These are phyloP conservation scores for Eupeodes latifasciatus DNA, from an alignment of 2,888 invertebrate genomes.

Conservation along the genomic window DNA sequence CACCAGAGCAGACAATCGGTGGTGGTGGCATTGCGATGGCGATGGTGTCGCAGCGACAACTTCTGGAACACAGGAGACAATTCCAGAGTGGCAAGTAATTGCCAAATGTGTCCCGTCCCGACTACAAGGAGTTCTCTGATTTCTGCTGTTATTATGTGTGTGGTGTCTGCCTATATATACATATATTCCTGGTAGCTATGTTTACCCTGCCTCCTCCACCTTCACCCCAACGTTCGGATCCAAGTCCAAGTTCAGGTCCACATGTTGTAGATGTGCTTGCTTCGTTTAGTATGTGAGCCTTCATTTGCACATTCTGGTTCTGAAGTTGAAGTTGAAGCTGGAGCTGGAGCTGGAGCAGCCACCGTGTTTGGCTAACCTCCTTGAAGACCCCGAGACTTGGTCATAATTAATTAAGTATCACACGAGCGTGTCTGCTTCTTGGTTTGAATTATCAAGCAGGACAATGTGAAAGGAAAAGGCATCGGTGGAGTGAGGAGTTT, in stretches of 20 bases:
- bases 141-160: conserved; percentile 61
- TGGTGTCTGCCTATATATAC: conserved; percentile 45
- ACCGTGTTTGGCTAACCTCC: conserved; percentile 66
- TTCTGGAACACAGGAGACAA: conserved; percentile 67
- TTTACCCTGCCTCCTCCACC: too few relatives aligned
- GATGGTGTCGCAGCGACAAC: conserved; percentile 72
- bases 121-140: conserved; percentile 68
- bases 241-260: too few relatives aligned
- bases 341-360: conserved; percentile 21
- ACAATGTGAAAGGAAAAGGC: background rate
- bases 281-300: conserved; percentile 26
- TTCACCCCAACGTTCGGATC: too few relatives aligned
- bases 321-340: background rate
- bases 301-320: conserved; percentile 63
- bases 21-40: background rate
- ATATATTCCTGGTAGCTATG: conserved; percentile 1
- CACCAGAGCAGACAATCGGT: background rate
- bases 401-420: conserved; percentile 76
- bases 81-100: conserved; percentile 74
- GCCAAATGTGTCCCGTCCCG: conserved; percentile 70
- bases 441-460: conserved; percentile 51
- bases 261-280: conserved; percentile 37
- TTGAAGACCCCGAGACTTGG: conserved; percentile 60
- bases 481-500: background rate
- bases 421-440: conserved; percentile 66